Conservation (phyloP, 2,888 invertebrate species). For the Dicranocentrus wangi region DNA sequence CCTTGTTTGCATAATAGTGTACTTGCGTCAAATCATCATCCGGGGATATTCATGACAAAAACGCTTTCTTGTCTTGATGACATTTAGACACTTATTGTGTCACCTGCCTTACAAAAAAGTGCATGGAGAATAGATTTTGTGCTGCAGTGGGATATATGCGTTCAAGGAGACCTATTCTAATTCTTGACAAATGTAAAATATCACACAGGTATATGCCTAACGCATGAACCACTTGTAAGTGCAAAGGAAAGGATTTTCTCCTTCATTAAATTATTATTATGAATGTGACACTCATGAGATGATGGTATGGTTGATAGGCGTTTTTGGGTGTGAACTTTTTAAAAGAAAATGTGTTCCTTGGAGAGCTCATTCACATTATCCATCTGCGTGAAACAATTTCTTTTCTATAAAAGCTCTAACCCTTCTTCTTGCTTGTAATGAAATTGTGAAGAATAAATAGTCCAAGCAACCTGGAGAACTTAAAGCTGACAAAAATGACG, state of each 20-base stretch:
- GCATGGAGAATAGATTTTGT: too few species aligned
- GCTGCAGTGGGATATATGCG: background rate
- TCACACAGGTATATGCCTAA: background rate
- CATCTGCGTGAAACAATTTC: slow-evolving; percentile 33
- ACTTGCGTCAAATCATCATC: slow-evolving; percentile 49
- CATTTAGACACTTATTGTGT: slow-evolving; percentile 58
- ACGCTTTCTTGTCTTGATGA: slow-evolving; percentile 45
- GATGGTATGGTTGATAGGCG: slow-evolving; percentile 56
- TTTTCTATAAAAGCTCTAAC: background rate
- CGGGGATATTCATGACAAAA: slow-evolving; percentile 50
- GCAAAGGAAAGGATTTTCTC: slow-evolving; percentile 43
- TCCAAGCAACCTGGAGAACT: background rate
- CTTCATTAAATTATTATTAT: slow-evolving; percentile 62
- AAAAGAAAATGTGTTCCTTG: slow-evolving; percentile 28
- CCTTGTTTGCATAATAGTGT: slow-evolving; percentile 48
- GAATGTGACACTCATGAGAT: slow-evolving; percentile 54
- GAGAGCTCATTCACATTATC: slow-evolving; percentile 36
- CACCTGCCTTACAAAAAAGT: slow-evolving; percentile 30
- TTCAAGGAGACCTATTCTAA: background rate
- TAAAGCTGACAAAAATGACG: slow-evolving; percentile 42
- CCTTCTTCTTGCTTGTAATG: slow-evolving; percentile 3
- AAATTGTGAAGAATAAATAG: slow-evolving; percentile 13
- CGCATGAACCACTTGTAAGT: background rate
- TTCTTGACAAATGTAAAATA: too few species aligned
- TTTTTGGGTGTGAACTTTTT: slow-evolving; percentile 60